Base-by-base conservation (phyloP, 1,140 invertebrate genomes). In the Asbolus verrucosus region DNA sequence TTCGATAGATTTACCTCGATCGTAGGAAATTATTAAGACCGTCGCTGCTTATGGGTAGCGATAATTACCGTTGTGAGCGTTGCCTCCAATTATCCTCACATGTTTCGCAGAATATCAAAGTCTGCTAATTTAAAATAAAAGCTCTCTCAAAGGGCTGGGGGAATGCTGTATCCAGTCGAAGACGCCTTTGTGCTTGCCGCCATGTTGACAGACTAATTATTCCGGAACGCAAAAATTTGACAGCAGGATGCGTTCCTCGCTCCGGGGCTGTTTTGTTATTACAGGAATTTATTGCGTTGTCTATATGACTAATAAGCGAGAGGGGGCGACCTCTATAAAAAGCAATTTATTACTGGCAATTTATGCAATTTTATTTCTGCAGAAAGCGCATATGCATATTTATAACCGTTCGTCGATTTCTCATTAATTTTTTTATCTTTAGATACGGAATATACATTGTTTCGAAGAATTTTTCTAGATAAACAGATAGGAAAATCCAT, bases 121-220 rank as follows among this genome's bases (percentile, higher is more conserved):
- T 71, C 33, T 46, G 62, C 43, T 71, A 65, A 71, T 71, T 65
- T 71, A 67, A 71, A 71, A 71, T 67, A 67, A 71, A 71, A 60
- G 69, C 62, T 71, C 69, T 66, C 33, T 67, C 46, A 46, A 71
- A 54, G 65, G 62, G 60, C 61, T 63, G 16, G 50, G 69, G 39
- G 31, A 33, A 67, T 61, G 50, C 31, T 18, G 46, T 67, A 67
- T 67, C 54, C 62, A 54, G 30, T 21, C 43, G 69, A 71, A 71
- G 69, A 71, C 65, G 69, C 69, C 69, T 71, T 71, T 71, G 69
- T 71, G 27, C 33, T 67, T 54, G 68, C 69, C 69, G 65, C n/a
- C 65, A 67, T 71, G 69, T 71, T 71, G 69, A 71, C 69, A 71
- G 69, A 54, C 69, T 67, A 71, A 71, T 71, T 71, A 71, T 60